Percentiles rank a stretch among this genome's conserved stretches.
Conservation (phyloP, 2,888 invertebrate species). For the Dryobota labecula region DNA sequence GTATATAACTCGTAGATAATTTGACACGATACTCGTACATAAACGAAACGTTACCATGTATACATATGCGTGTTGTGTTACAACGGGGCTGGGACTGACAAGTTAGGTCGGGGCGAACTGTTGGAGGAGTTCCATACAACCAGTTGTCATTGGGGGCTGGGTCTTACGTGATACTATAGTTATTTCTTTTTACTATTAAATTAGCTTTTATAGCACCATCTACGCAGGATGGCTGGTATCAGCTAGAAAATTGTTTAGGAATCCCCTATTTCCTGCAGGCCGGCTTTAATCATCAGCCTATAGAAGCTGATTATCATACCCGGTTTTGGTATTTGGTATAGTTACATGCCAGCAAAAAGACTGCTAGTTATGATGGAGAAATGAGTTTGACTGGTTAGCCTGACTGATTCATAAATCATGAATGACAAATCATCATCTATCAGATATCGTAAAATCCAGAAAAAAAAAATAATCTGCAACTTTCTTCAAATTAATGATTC, state of each 20-base stretch:
- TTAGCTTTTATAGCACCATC: not conserved
- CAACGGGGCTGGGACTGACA: slow-evolving; percentile 67
- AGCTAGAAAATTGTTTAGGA: not conserved
- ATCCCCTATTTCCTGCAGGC: no score
- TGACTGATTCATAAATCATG: not conserved
- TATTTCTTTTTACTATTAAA: slow-evolving; percentile 82
- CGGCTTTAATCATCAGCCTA: not conserved
- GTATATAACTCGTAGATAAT: slow-evolving; percentile 83
- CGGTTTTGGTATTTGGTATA: not conserved
- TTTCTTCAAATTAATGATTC: not conserved
- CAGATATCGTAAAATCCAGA: not conserved
- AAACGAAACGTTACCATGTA: slow-evolving; percentile 75
- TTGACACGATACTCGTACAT: slow-evolving; percentile 84
- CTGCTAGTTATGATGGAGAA: not conserved
- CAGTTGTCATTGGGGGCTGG: slow-evolving; percentile 86
- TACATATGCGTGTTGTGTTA: slow-evolving; percentile 58
- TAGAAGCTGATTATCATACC: not conserved
- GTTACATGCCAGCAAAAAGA: not conserved
- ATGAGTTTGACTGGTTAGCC: not conserved
- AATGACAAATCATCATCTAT: not conserved
- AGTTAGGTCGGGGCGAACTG: slow-evolving; percentile 65
- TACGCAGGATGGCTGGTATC: not conserved
- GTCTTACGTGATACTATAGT: slow-evolving; percentile 89
- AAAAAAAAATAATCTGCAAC: not conserved
- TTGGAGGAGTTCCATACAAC: slow-evolving; percentile 75